Percentiles rank a stretch among this genome's conserved stretches.
These are phyloP conservation scores for Rhinophrynus dorsalis DNA, from an alignment of 2,797 vertebrate genomes.

Conservation along the genomic window DNA sequence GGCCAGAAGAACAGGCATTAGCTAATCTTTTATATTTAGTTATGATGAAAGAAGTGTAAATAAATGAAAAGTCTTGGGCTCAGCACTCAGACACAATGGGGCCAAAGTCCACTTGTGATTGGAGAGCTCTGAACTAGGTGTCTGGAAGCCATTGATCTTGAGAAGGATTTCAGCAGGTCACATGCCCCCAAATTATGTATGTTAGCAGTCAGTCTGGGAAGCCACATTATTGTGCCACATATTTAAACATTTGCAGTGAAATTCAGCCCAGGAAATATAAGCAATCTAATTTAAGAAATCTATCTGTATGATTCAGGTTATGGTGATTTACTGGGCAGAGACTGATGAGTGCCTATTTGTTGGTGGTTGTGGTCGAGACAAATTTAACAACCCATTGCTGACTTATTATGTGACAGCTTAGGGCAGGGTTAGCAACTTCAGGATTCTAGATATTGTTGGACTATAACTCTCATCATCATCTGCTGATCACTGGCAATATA, in stretches of 20 bases:
- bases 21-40: slow-evolving; percentile 65
- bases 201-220: neutral
- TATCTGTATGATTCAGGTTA: too few relatives aligned
- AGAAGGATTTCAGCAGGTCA: neutral
- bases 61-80: slow-evolving; percentile 43
- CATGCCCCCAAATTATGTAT: neutral
- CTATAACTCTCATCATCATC: too few relatives aligned
- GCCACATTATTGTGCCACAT: neutral
- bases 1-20: slow-evolving; percentile 55
- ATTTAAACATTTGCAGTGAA: neutral
- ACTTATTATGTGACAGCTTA: too few relatives aligned
- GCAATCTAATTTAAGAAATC: too few relatives aligned
- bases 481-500: too few relatives aligned
- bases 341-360: too few relatives aligned
- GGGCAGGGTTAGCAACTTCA: too few relatives aligned
- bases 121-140: neutral
- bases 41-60: slow-evolving; percentile 60
- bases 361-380: too few relatives aligned
- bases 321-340: too few relatives aligned
- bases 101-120: slow-evolving; percentile 26
- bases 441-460: too few relatives aligned
- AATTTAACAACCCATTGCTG: too few relatives aligned
- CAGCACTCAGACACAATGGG: slow-evolving; percentile 43
- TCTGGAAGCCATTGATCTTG: neutral
- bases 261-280: neutral